Percentiles rank a stretch among this genome's conserved stretches.
phyloP scores from a whole-genome alignment of 2,113 vertebrate species.

The Microcebus griseorufus region DNA sequence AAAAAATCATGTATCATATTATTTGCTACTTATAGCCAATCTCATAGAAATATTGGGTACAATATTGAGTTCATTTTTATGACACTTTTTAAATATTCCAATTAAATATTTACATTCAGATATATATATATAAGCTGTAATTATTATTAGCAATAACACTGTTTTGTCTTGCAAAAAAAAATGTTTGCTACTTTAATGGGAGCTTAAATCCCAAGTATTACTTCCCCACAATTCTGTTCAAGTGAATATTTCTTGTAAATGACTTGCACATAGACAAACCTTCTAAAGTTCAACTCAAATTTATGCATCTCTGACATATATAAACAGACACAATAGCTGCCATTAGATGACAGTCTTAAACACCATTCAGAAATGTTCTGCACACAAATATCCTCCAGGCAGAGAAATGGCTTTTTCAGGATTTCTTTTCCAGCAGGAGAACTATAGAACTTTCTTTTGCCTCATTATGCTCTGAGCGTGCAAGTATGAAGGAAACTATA shows the following conservation, averaged over 20 bases:
- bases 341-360: slow-evolving; percentile 72
- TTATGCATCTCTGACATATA: slow-evolving; percentile 79
- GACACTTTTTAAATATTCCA: neutral
- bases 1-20: neutral
- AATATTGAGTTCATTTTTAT: slow-evolving; percentile 30
- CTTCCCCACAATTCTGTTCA: slow-evolving; percentile 44
- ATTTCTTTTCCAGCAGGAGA: slow-evolving; percentile 57
- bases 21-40: neutral
- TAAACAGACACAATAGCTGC: slow-evolving; percentile 75
- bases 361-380: slow-evolving; percentile 60
- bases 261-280: slow-evolving; percentile 66
- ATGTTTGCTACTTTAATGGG: slow-evolving; percentile 42
- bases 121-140: slow-evolving; percentile 7
- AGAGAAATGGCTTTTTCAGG: slow-evolving; percentile 67
- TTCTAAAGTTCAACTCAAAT: slow-evolving; percentile 77
- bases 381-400: slow-evolving; percentile 64
- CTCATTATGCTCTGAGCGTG: neutral
- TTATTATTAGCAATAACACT: slow-evolving; percentile 12
- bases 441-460: slow-evolving; percentile 18
- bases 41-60: neutral
- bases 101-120: slow-evolving; percentile 38
- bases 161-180: slow-evolving; percentile 59
- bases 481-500: slow-evolving; percentile 42
- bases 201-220: slow-evolving; percentile 48
- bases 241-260: slow-evolving; percentile 74